Evolutionary conservation across 1,140 invertebrate species (phyloP).

Genomic region (Drosophila subobscura): DNA sequence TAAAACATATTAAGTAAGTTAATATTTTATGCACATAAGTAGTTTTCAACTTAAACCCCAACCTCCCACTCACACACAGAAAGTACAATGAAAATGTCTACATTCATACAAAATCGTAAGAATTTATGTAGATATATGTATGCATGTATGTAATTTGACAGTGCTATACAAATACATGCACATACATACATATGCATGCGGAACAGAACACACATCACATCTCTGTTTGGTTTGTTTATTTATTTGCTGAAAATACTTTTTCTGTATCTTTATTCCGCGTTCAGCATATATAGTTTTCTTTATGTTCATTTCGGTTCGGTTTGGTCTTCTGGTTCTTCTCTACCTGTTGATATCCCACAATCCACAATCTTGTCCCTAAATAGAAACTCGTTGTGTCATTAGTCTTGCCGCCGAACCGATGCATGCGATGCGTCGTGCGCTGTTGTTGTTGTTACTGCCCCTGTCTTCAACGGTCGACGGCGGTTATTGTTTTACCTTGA

Average conservation of each 20-base stretch:
- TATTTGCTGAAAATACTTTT: slow-evolving; percentile 67
- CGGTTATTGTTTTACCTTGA: slow-evolving; percentile 61
- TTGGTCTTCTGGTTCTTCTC: slow-evolving; percentile 35
- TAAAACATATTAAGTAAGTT: slow-evolving; percentile 1
- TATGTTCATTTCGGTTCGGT: slow-evolving; percentile 16
- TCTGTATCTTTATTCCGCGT: slow-evolving; percentile 48
- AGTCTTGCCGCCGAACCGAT: slow-evolving; percentile 50
- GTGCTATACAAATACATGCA: neutral
- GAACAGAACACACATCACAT: too few relatives aligned
- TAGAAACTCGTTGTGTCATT: slow-evolving; percentile 80
- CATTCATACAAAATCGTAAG: too few relatives aligned
- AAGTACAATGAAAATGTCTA: too few relatives aligned
- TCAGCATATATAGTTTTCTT: slow-evolving; percentile 55
- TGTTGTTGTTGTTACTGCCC: slow-evolving; percentile 23
- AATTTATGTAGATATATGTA: slow-evolving; percentile 10
- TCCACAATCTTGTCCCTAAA: slow-evolving; percentile 75
- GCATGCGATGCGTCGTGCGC: slow-evolving; percentile 4
- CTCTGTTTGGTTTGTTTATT: slow-evolving; percentile 47
- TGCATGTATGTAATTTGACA: neutral
- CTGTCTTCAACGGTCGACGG: slow-evolving; percentile 24
- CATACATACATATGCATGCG: too few relatives aligned
- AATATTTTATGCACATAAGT: neutral
- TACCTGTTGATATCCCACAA: slow-evolving; percentile 79
- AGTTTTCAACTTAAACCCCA: too few relatives aligned
- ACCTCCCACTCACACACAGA: too few relatives aligned